Evolutionary conservation across 2,797 vertebrate genomes (phyloP).

Genomic region (Petrocephalus schoutedeni): DNA sequence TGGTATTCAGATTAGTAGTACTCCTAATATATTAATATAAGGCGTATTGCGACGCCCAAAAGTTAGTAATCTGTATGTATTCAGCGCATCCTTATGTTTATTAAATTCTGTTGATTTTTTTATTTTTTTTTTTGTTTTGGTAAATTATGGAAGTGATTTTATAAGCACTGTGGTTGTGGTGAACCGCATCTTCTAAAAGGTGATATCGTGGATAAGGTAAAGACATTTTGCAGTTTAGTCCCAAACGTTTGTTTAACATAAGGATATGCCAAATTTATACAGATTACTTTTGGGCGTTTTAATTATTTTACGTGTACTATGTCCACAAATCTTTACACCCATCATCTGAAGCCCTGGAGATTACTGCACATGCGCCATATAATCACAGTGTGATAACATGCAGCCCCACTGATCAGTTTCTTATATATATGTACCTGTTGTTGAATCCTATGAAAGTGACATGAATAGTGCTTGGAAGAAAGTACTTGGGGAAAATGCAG

Average conservation of each 20-base stretch:
- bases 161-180: too few species aligned
- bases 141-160: too few species aligned
- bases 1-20: background rate
- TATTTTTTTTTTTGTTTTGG: too few species aligned
- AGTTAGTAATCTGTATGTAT: background rate
- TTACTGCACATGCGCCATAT: background rate
- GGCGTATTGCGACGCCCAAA: background rate
- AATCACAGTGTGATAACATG: background rate
- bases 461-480: background rate
- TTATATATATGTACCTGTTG: background rate
- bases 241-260: background rate
- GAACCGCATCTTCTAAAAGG: background rate
- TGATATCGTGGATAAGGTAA: background rate
- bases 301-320: background rate
- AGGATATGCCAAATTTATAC: background rate
- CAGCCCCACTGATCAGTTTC: background rate
- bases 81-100: background rate
- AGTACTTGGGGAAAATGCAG: background rate
- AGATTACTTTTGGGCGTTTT: background rate
- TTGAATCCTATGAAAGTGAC: background rate
- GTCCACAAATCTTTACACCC: background rate
- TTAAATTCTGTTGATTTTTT: background rate
- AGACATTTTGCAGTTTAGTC: background rate
- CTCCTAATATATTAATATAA: background rate
- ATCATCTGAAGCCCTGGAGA: background rate